Percentiles rank a stretch among this genome's conserved stretches.
These are phyloP conservation scores for Neosilurus hyrtlii DNA, from an alignment of 2,797 vertebrate species.

Conservation along the genomic window DNA sequence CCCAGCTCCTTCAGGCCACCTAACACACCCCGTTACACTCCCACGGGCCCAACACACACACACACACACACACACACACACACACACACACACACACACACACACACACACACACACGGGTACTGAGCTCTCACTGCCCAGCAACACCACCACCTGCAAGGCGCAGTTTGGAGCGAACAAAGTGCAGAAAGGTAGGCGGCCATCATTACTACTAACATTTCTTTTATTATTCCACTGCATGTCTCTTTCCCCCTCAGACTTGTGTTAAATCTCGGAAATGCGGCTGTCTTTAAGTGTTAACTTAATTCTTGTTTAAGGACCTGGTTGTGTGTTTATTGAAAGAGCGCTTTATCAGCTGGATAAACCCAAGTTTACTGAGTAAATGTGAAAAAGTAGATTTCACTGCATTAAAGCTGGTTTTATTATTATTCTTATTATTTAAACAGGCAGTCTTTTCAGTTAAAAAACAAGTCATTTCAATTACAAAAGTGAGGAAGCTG, in stretches of 20 bases:
- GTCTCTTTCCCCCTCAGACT: not conserved
- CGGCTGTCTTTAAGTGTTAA: too few relatives aligned
- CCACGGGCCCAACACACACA: constrained; percentile 8
- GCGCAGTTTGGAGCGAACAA: constrained; percentile 7
- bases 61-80: not conserved
- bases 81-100: not conserved
- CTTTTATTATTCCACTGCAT: not conserved
- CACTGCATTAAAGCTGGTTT: not conserved
- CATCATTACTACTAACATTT: not conserved
- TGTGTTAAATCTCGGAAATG: not conserved
- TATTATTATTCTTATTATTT: not conserved
- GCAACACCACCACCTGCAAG: constrained; percentile 1
- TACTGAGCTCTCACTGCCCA: not conserved
- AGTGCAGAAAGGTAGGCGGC: constrained; percentile 1
- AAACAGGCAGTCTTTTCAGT: too few relatives aligned
- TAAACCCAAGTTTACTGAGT: not conserved
- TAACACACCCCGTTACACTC: constrained; percentile 38
- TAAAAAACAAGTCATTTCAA: constrained; percentile 1
- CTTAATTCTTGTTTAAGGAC: not conserved
- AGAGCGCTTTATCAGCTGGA: not conserved
- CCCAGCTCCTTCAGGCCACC: constrained; percentile 37
- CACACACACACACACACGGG: not conserved
- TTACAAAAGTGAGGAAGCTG: not conserved
- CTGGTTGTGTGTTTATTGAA: not conserved
- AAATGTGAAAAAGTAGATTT: not conserved